Evolutionary conservation across 2,888 invertebrate species (phyloP).

Genomic region (Acheta domesticus): DNA sequence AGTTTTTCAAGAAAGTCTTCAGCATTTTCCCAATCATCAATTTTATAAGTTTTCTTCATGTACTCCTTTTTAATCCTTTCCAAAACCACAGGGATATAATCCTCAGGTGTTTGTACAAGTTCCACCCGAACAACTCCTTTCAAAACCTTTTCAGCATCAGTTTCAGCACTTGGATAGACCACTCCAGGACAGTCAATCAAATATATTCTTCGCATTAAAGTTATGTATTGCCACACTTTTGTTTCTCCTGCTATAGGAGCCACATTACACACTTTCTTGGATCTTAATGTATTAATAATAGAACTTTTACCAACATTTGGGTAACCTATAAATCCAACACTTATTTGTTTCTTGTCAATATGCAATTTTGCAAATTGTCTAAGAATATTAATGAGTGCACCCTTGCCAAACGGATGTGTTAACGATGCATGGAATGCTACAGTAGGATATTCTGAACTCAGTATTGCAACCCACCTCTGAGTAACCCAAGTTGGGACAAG

Average conservation of each 20-base stretch:
- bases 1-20: conserved; percentile 89
- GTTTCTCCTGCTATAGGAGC: conserved; percentile 98
- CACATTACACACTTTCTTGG: conserved; percentile 96
- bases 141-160: conserved; percentile 89
- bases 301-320: conserved; percentile 99
- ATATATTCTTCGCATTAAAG: conserved; percentile 93
- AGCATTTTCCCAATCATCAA: conserved; percentile 73
- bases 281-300: conserved; percentile 91
- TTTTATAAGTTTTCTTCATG: conserved; percentile 84
- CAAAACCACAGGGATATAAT: conserved; percentile 84
- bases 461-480: conserved; percentile 92
- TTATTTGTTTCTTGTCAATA: conserved; percentile 95
- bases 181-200: conserved; percentile 98
- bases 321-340: conserved; percentile 97
- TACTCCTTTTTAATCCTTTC: conserved; percentile 86
- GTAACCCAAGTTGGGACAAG: conserved; percentile 98
- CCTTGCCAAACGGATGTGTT: conserved; percentile 97
- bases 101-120: conserved; percentile 88
- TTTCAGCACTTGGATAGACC: conserved; percentile 94
- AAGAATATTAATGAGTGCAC: conserved; percentile 90
- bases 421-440: conserved; percentile 98
- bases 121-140: conserved; percentile 98
- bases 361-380: conserved; percentile 95
- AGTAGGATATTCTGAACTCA: conserved; percentile 94
- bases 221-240: conserved; percentile 99